These are phyloP conservation scores for Pygoscelis adeliae DNA, from an alignment of 2,113 vertebrate species.

Conservation along the genomic window DNA sequence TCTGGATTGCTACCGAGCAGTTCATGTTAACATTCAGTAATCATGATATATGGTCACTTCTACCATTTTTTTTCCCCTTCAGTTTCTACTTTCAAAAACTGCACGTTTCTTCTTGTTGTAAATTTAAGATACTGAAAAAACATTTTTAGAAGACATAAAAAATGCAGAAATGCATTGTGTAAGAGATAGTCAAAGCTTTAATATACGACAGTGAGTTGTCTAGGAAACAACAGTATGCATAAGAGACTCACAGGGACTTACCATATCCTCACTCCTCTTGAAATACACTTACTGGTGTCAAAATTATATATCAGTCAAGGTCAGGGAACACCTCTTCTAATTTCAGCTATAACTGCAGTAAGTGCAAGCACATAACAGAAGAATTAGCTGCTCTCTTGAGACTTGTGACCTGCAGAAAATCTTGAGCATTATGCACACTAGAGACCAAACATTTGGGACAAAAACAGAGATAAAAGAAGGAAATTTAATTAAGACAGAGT, in stretches of 20 bases:
- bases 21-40: background rate
- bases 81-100: background rate
- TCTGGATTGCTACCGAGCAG: fast-evolving
- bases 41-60: background rate
- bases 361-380: background rate
- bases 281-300: background rate
- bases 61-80: background rate
- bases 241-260: background rate
- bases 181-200: background rate
- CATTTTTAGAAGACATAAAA: background rate
- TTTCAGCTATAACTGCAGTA: background rate
- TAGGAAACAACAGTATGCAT: background rate
- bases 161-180: background rate
- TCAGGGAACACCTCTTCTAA: background rate
- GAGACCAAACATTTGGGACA: background rate
- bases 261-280: background rate
- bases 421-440: background rate
- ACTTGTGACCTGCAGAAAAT: background rate
- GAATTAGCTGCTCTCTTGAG: background rate
- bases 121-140: background rate
- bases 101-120: background rate
- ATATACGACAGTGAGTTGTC: background rate
- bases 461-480: background rate
- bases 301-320: background rate
- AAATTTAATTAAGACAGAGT: background rate